Base-by-base conservation (phyloP, 2,888 invertebrate species). In the Oxytorus armatus region DNA sequence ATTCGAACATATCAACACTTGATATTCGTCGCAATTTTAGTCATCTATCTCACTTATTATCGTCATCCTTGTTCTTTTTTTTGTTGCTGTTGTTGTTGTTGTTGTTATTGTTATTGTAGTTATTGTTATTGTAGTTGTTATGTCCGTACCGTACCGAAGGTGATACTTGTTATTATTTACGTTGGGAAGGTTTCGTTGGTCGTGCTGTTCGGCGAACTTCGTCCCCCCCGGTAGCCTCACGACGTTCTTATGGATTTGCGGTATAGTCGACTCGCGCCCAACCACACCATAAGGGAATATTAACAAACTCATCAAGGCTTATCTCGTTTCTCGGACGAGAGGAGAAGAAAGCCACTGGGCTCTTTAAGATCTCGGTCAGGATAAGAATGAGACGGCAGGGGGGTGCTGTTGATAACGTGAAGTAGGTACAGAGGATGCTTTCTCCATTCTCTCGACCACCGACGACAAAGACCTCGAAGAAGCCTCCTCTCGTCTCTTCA, bases 231-330 rank as follows among this genome's bases (percentile, higher is more conserved):
- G 49, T 51, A 44, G 44, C 55, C 44, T 53, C 55, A 55, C 47
- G 53, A 69, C 33, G 69, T 47, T 77, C 36, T 69, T 69, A 47
- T 55, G 69, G 63, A 63, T 69, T 63, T 25, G 53, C 33, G 66
- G 18, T 63, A 33, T 18, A 49, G 47, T 29, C 39, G 14, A n/a
- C 33, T 29, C 61, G n/a, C 18, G 11, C 42, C 63, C 44, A 5
- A 42, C 59, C 25, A 65, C 76, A 39, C 82, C 73, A 79, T 82
- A 74, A 82, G 69, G 66, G 79, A 82, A 85, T 85, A 83, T 85
- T 85, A 85, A 82, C 80, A 85, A 83, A 83, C 84, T 85, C 84
- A 85, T 85, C 82, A 83, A 82, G 81, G 55, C 77, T 75, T 82
- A 82, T 85, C 82, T 80, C 39, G 3, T 42, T 79, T 79, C 57